phyloP scores from a whole-genome alignment of 2,888 invertebrate genomes.

The Philereme vetulata region DNA sequence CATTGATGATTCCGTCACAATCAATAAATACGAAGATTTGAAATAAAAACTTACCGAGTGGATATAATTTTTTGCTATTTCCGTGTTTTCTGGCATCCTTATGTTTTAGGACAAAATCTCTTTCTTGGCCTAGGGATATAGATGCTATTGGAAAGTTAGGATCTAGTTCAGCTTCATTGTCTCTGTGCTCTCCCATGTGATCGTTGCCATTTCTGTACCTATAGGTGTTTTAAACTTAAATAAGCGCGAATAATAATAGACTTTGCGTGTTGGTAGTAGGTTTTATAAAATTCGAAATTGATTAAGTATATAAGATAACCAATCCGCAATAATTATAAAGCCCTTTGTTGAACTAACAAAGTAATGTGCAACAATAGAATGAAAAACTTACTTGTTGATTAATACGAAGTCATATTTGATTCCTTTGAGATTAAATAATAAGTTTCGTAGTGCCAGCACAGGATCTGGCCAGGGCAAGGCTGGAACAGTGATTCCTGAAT shows the following conservation, averaged over 20 bases:
- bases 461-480: slow-evolving; percentile 85
- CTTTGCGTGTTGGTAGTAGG: neutral
- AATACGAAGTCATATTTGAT: slow-evolving; percentile 86
- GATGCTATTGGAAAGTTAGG: slow-evolving; percentile 86
- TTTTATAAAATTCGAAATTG: neutral
- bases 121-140: slow-evolving; percentile 85
- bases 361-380: neutral
- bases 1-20: slow-evolving; percentile 79
- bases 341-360: no score
- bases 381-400: slow-evolving; percentile 84
- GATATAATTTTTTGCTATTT: slow-evolving; percentile 67
- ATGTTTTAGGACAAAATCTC: slow-evolving; percentile 87
- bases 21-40: slow-evolving; percentile 81
- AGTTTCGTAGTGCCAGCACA: slow-evolving; percentile 76
- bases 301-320: no score
- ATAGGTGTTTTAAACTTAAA: neutral
- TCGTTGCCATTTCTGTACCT: slow-evolving; percentile 88
- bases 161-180: slow-evolving; percentile 87
- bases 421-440: slow-evolving; percentile 77
- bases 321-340: no score
- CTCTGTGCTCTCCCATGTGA: slow-evolving; percentile 88
- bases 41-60: slow-evolving; percentile 75
- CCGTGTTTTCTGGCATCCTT: slow-evolving; percentile 79
- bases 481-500: slow-evolving; percentile 86
- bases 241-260: no score